Evolutionary conservation across 2,797 vertebrate species (phyloP), one percentile per base, ranked within the genome.

Genomic region (Typhlichthys subterraneus): DNA sequence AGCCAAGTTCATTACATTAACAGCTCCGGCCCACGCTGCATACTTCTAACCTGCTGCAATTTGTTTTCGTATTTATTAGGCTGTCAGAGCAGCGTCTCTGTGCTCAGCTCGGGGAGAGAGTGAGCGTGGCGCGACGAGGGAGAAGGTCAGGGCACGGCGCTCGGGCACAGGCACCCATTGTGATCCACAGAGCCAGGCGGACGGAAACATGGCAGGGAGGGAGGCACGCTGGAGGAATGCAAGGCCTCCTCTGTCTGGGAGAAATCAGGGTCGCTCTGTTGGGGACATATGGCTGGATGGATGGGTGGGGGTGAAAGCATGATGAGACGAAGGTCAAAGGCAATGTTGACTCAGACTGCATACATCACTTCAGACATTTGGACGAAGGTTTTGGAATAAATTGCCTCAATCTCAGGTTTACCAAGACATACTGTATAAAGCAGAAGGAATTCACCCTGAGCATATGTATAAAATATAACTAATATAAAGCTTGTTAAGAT

Each of bases 11-110:
- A 92, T 93, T 91, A 90, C 84, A 77, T 84, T 88, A 91, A 87
- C 85, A 85, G 87, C 87, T 83, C 66, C 61, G 12, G 81, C 92
- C 91, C 85, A 91, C 90, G 71, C 87, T 68, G 82, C 90, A 93
- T 92, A 87, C 83, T 88, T 92, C 82, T 67, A 88, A 90, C 89
- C 90, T 88, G 87, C 87, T 45, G 89, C 89, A 89, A 91, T 93
- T 90, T 92, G 89, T 92, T 92, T 88, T 89, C 79, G 80, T 88
- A 85, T 90, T 89, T 87, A 88, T 85, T 84, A 84, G 77, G 76
- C 76, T 84, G 87, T 77, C 81, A 81, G 70, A 67, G 60, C 60
- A 68, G 74, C 72, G 61, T 72, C 62, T 78, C 76, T 76, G 56
- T 61, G 59, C 82, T 81, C 78, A 59, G 76, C 67, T 64, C 46